These are phyloP conservation scores for Sceloporus tristichus DNA, from an alignment of 2,113 vertebrate genomes.

Conservation along the genomic window DNA sequence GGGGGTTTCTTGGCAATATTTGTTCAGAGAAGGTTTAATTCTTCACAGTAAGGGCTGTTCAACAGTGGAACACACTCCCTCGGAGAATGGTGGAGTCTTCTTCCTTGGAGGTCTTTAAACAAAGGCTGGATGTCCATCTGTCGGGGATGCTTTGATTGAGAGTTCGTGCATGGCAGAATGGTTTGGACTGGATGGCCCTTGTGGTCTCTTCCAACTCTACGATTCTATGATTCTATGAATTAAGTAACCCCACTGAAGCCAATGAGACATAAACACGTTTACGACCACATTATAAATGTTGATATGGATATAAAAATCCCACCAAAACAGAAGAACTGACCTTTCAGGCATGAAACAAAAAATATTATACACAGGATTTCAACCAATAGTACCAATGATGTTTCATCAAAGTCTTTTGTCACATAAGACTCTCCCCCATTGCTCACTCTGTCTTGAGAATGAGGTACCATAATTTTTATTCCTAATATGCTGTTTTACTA, in stretches of 20 bases:
- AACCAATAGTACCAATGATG: background rate
- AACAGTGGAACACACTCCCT: too few relatives aligned
- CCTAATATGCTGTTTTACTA: constrained; percentile 62
- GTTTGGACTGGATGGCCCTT: too few relatives aligned
- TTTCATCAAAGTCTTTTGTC: constrained; percentile 3
- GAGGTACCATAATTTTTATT: constrained; percentile 52
- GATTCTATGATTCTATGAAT: too few relatives aligned
- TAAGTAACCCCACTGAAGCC: background rate
- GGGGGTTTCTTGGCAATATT: too few relatives aligned
- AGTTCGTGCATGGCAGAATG: too few relatives aligned
- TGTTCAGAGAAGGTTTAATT: too few relatives aligned
- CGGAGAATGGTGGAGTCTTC: too few relatives aligned
- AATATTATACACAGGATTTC: background rate
- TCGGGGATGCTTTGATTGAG: too few relatives aligned
- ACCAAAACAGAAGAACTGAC: background rate
- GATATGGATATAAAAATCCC: background rate
- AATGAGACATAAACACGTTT: background rate
- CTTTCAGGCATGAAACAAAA: constrained; percentile 21
- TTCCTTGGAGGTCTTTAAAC: too few relatives aligned
- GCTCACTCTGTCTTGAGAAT: constrained; percentile 32
- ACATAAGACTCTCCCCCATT: constrained; percentile 16
- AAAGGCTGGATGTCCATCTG: too few relatives aligned
- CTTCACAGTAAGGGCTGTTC: too few relatives aligned
- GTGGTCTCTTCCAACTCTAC: too few relatives aligned
- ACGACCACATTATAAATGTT: background rate